Base-by-base conservation (phyloP, 2,888 invertebrate species). In the Hybos culiciformis region DNA sequence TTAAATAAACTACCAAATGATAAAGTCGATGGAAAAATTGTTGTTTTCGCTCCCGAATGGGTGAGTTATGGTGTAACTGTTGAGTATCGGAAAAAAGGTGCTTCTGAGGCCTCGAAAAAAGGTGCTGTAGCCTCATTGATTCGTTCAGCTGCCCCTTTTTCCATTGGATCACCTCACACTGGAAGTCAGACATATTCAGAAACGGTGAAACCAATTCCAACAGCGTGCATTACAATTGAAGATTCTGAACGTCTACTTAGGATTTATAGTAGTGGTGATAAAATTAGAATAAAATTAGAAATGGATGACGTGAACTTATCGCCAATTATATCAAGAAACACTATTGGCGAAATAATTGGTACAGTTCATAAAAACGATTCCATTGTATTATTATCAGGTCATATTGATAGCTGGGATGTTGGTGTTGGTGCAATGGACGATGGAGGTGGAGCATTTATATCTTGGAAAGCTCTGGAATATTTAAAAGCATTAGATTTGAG, bases 351-450 rank as follows among this genome's bases (percentile, higher is more conserved):
- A 63, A 67, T 82, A 9, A 66, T 60, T 53, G 84, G 84, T 1
- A 60, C 56, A 1, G 51, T 57, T 14, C 41, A 59, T 3, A 63
- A 66, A 4, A 67, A 70, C 14, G 47, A 43, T 29, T 53, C 54
- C 48, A 67, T 80, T 1, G 85, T 87, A 0, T 69, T 88, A 17
- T 74, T 87, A 15, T 83, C 85, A 3, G 88, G 87, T 12, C 88
- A 88, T 60, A 70, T 88, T 19, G 88, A 88, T 56, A 83, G 83
- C 56, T 88, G 87, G 87, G 86, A 88, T 62, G 83, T 87, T 11
- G 87, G 87, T 2, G 75, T 81, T 53, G 88, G 87, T 15, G 86
- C 86, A 6, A 84, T 88, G 85, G 87, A 88, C 58, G 86, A 88
- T 53, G 86, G 81, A 18, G 83, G 82, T 44, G 87, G 87, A 39